These are phyloP conservation scores for Pyrocoelia pectoralis DNA, from an alignment of 2,888 invertebrate species.

Conservation along the genomic window DNA sequence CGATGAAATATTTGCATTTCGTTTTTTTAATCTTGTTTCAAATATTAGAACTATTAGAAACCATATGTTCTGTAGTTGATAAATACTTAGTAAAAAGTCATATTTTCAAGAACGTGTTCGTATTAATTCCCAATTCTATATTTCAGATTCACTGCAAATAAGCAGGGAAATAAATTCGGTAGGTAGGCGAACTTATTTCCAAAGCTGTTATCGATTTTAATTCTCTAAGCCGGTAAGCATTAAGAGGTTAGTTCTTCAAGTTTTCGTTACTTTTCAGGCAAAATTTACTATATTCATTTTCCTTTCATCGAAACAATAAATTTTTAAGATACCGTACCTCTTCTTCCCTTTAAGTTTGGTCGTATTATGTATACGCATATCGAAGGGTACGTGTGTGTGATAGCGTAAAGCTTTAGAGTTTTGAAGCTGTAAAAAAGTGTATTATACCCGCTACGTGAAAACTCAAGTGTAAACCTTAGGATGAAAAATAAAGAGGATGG, in stretches of 20 bases:
- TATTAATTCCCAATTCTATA: slow-evolving; percentile 32
- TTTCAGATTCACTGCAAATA: slow-evolving; percentile 31
- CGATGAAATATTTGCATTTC: slow-evolving; percentile 14
- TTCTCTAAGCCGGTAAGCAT: slow-evolving; percentile 12
- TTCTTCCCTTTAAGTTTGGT: no score
- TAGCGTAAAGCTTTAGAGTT: slow-evolving; percentile 7
- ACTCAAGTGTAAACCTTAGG: slow-evolving; percentile 23
- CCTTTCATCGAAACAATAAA: neutral
- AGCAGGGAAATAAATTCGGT: slow-evolving; percentile 37
- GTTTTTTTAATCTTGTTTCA: no score
- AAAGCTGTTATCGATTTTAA: slow-evolving; percentile 32
- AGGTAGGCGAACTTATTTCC: slow-evolving; percentile 32
- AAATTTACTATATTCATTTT: neutral
- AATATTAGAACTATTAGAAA: no score
- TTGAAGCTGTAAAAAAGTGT: slow-evolving; percentile 8
- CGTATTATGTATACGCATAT: slow-evolving; percentile 1
- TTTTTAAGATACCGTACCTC: neutral
- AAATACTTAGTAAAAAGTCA: slow-evolving; percentile 18
- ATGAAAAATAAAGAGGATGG: slow-evolving; percentile 28
- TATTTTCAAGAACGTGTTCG: slow-evolving; percentile 25
- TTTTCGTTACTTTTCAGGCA: neutral
- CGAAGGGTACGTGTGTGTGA: neutral
- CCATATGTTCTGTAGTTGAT: no score
- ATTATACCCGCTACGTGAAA: slow-evolving; percentile 15
- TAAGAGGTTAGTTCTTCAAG: slow-evolving; percentile 22